Base-by-base conservation (phyloP, 1,140 invertebrate genomes). In the Drosophila ambigua region DNA sequence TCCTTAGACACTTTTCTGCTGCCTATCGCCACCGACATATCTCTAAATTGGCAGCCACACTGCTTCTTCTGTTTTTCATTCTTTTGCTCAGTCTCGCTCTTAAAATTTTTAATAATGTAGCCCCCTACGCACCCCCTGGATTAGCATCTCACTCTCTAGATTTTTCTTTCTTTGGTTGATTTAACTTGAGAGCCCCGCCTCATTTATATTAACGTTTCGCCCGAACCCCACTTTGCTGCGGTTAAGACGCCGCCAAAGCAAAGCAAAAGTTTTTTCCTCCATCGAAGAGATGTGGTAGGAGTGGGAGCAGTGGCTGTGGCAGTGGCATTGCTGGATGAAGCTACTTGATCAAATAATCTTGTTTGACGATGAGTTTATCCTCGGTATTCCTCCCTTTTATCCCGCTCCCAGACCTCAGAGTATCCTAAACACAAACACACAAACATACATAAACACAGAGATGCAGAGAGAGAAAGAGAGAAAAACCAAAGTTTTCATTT, bases 321-420 rank as follows among this genome's bases (percentile, higher is more conserved):
- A 3, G 8, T 9, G 31, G 31, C 31, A 35, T 11, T 9, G 31
- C 31, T 35, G 31, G 66, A 71, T 72, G 61, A 66, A 73, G 77
- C 81, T 81, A 68, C 79, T 88, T 87, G 82, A 87, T 87, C 82
- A 87, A 87, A 87, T 87, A 87, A 87, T 87, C 82, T 87, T 87
- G 83, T 87, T 87, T 88, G 82, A 87, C 82, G 82, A 87, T 88
- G 83, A 87, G 82, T 87, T 87, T 87, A 39, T 69, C 78, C 68
- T 65, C 72, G 31, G 9, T 20, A 35, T 4, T 35, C 31, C 31
- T 9, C 63, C 51, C 20, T 46, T 57, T 35, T 35, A 15, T 35
- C 24, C 8, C 28, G 1, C 28, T 13, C n/a, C 50, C 51, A 53
- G 15, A 51, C 26, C 41, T 58, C 62, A 77, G 51, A 71, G 20